Evolutionary conservation across 2,113 vertebrate species (phyloP), one percentile per base, ranked within the genome.

Genomic region (Chlorodrepanis virens): DNA sequence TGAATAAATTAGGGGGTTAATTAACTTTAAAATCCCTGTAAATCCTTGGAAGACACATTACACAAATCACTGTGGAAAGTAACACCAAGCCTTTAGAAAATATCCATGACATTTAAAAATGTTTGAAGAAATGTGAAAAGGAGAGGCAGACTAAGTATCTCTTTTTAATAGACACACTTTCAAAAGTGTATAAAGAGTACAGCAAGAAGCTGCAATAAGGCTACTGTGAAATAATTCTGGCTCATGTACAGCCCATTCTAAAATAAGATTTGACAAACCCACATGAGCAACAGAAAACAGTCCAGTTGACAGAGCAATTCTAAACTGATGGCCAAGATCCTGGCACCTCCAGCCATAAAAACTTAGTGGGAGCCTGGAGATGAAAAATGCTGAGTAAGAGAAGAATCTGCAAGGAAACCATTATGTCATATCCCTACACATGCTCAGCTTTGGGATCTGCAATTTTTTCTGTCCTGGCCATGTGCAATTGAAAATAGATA

Each of bases 161-260:
- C 35, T 64, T 89, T 80, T 60, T 33, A 91, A 72, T 4, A 83
- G 69, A 83, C 37, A 31, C 27, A 23, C 24, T 92, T 93, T 47
- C 64, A 57, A 72, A 83, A 75, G n/a, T 17, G 9, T 78, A 52
- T 78, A 86, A 83, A 80, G n/a, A 91, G 52, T 88, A 86, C 64
- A 93, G 54, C 42, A 67, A 83, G 68, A 56, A 89, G 39, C 60
- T 86, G 40, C 40, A 81, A 56, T 64, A 70, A 83, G 59, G 28
- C 35, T 88, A 92, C 64, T 75, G 90, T 94, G 86, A 96, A 95
- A 86, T 64, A 88, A 59, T 78, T 94, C 52, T 93, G 75, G 35
- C 71, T 90, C 47, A 10, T 14, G 6, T 57, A 77, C 52, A 87
- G 21, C 40, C 21, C 81, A 54, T 65, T 96, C 84, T 83, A 52